Evolutionary conservation across 2,797 vertebrate species (phyloP).

Genomic region (Macroramphosus scolopax): DNA sequence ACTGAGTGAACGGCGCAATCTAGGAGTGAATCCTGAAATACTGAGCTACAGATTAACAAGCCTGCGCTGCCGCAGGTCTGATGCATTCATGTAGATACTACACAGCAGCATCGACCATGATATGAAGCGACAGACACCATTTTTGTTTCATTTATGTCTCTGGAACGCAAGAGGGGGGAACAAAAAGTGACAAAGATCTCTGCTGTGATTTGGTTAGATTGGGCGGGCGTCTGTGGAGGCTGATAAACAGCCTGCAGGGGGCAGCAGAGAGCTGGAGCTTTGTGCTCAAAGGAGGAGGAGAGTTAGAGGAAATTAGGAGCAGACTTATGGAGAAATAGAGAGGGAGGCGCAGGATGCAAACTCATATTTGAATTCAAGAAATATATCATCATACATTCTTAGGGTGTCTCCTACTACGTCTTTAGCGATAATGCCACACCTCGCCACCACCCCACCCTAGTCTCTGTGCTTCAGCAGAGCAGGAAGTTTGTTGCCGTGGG

Average conservation of each 20-base stretch:
- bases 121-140: too few relatives aligned
- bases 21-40: too few relatives aligned
- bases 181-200: too few relatives aligned
- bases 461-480: slow-evolving; percentile 48
- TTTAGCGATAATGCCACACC: slow-evolving; percentile 29
- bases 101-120: too few relatives aligned
- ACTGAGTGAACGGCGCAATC: too few relatives aligned
- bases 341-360: slow-evolving; percentile 4
- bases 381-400: slow-evolving; percentile 10
- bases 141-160: too few relatives aligned
- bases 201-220: too few relatives aligned
- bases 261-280: slow-evolving; percentile 61
- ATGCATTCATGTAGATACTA: too few relatives aligned
- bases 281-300: slow-evolving; percentile 23
- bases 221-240: not conserved
- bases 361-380: slow-evolving; percentile 24
- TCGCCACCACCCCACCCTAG: slow-evolving; percentile 28
- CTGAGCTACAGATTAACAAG: too few relatives aligned
- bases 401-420: slow-evolving; percentile 2
- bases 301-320: slow-evolving; percentile 4
- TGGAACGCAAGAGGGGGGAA: too few relatives aligned
- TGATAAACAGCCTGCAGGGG: slow-evolving; percentile 68
- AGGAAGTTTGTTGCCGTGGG: slow-evolving; percentile 68
- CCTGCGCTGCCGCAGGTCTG: too few relatives aligned
- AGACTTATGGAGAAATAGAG: too few relatives aligned